Conservation (phyloP, 2,797 vertebrate genomes). For the Babyrousa celebensis region DNA sequence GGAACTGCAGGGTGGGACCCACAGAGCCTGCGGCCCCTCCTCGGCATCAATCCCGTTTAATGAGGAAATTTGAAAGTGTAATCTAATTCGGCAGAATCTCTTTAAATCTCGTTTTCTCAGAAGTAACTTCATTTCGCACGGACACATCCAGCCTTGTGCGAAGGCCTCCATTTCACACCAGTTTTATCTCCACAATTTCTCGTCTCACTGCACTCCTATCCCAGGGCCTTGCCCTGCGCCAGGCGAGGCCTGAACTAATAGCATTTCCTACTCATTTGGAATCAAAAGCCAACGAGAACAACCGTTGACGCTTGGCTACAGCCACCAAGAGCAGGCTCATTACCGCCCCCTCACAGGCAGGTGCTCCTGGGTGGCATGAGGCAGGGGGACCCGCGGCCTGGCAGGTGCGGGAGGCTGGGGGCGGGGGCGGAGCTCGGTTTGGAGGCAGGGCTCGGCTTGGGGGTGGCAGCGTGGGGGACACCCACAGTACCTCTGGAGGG, state of each 20-base stretch:
- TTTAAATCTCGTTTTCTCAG: conserved; percentile 86
- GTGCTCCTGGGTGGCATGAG: neutral
- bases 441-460: neutral
- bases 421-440: neutral
- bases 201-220: conserved; percentile 86
- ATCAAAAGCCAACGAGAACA: conserved; percentile 85
- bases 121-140: conserved; percentile 83
- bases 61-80: conserved; percentile 86
- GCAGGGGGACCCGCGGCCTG: neutral
- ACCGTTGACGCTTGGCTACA: conserved; percentile 21
- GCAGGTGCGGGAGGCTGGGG: neutral
- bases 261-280: conserved; percentile 88
- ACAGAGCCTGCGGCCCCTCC: neutral
- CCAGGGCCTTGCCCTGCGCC: conserved; percentile 76
- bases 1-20: neutral
- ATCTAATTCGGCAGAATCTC: conserved; percentile 86
- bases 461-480: too few species aligned
- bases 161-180: conserved; percentile 86
- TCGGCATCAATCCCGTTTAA: conserved; percentile 63
- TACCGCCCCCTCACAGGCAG: neutral
- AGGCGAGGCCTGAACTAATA: conserved; percentile 83
- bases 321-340: conserved; percentile 44
- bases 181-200: conserved; percentile 89
- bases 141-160: conserved; percentile 82
- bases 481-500: neutral